Conservation (phyloP, 2,888 invertebrate species). For the Danaus chrysippus region DNA sequence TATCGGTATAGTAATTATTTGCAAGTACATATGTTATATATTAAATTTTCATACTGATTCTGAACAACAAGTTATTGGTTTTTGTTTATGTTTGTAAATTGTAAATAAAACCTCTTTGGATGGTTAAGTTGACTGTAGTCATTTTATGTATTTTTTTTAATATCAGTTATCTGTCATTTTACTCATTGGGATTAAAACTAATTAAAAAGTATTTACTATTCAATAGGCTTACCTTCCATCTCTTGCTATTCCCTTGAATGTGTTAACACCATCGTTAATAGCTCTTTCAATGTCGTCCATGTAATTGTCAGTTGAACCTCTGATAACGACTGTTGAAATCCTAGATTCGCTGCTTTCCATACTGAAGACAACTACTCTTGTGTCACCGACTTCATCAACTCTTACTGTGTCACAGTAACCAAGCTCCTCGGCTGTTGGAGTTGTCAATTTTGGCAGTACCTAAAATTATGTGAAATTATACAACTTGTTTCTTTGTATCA, state of each 20-base stretch:
- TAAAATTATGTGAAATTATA: slow-evolving; percentile 29
- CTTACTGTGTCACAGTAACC: slow-evolving; percentile 94
- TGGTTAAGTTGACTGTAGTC: too few species aligned
- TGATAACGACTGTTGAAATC: slow-evolving; percentile 95
- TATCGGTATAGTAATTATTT: too few species aligned
- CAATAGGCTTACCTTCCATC: slow-evolving; percentile 78
- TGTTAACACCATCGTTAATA: slow-evolving; percentile 99
- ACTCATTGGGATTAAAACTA: too few species aligned
- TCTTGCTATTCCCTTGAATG: slow-evolving; percentile 93
- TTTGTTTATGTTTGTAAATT: too few species aligned
- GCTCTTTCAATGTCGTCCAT: slow-evolving; percentile 99
- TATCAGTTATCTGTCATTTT: too few species aligned
- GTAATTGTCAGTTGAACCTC: slow-evolving; percentile 98
- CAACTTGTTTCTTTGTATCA: neutral
- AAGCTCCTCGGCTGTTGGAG: slow-evolving; percentile 93
- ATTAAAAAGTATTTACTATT: too few species aligned
- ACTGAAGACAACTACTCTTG: slow-evolving; percentile 95
- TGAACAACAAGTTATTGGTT: too few species aligned
- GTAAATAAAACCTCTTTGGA: too few species aligned
- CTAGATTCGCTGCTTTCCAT: slow-evolving; percentile 90
- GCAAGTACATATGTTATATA: too few species aligned
- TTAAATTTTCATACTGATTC: too few species aligned
- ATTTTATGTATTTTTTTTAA: too few species aligned
- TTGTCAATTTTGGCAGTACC: slow-evolving; percentile 82
- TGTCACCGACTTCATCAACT: slow-evolving; percentile 97